Evolutionary conservation across 2,113 vertebrate genomes (phyloP).

Genomic region (pig (Sus scrofa)): T2T-Sscrofa CM000817.6:7523501-7524000

Average conservation of each 20-base stretch:
- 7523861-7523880: conserved; percentile 94
- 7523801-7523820: neutral
- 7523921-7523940: conserved; percentile 95
- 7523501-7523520: accelerated
- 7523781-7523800: accelerated
- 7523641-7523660: conserved; percentile 94
- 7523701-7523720: conserved; percentile 97
- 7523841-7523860: accelerated
- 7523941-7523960: conserved; percentile 93
- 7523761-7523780: accelerated
- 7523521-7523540: conserved; percentile 90
- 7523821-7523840: accelerated
- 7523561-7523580: conserved; percentile 94
- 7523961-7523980: conserved; percentile 94
- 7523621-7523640: conserved; percentile 93
- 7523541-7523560: conserved; percentile 93
- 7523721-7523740: conserved; percentile 92
- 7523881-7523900: conserved; percentile 91
- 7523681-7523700: conserved; percentile 89
- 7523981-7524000: conserved; percentile 92
- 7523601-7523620: conserved; percentile 95
- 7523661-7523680: conserved; percentile 93
- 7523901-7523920: conserved; percentile 94
- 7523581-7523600: conserved; percentile 95
- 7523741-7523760: neutral